Conservation (phyloP, 2,113 vertebrate species). For the Mustela lutreola region DNA sequence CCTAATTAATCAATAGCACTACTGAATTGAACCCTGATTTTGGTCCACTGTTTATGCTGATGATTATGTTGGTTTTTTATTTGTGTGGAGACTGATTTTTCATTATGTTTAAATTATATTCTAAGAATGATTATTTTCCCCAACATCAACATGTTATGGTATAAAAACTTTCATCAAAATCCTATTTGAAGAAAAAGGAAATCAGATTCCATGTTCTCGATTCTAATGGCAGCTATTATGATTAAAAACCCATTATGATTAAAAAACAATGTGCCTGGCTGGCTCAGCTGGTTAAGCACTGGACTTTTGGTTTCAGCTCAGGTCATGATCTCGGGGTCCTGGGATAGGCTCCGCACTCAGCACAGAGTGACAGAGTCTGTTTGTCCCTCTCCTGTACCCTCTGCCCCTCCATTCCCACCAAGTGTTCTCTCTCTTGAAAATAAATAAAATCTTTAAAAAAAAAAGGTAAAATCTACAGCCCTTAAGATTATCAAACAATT, state of each 20-base stretch:
- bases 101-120: slow-evolving; percentile 6
- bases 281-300: not conserved
- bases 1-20: not conserved
- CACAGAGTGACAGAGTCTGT: not conserved
- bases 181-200: not conserved
- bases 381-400: not conserved
- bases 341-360: not conserved
- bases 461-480: not conserved
- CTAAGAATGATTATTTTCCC: slow-evolving; percentile 24
- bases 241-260: not conserved
- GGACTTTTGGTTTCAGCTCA: not conserved
- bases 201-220: not conserved
- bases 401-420: not conserved
- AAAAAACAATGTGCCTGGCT: slow-evolving; percentile 4
- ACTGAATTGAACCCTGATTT: not conserved
- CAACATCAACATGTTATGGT: not conserved
- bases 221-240: not conserved
- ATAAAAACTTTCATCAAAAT: slow-evolving; percentile 51
- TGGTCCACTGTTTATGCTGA: not conserved
- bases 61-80: not conserved
- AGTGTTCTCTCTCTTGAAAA: not conserved
- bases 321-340: not conserved
- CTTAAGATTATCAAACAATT: not conserved
- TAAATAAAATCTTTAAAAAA: not conserved
- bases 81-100: not conserved